Base-by-base conservation (phyloP, 2,113 vertebrate species). In the Hiodon alosoides region DNA sequence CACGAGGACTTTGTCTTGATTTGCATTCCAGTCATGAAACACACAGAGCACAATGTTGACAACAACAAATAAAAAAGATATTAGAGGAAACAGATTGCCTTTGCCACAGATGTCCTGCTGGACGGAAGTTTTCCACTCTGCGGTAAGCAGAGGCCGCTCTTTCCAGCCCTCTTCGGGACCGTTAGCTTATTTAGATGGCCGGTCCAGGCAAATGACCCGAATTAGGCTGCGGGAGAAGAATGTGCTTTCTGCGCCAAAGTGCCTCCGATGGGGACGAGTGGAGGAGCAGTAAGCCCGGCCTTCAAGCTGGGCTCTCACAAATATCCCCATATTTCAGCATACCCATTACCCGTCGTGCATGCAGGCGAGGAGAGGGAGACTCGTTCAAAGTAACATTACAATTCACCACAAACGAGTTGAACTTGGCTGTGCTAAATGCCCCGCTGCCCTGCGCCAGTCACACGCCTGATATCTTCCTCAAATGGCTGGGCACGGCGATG, bases 241-340 rank as follows among this genome's bases (percentile, higher is more conserved):
- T 78, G 72, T 16, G 60, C 87, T 85, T 83, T 81, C 81, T 76
- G 11, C 74, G 73, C 57, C 58, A 88, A 86, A 82, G 79, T 78
- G 83, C 69, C 85, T 85, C 81, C 78, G 82, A 46, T 68, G 79
- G 79, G 58, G 76, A 81, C 78, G 75, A 80, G 78, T 53, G 79
- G 60, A 73, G 58, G 3, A 5, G 81, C 78, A 76, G 82, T 79
- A 72, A 80, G 75, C 81, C 77, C 73, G n/a, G 50, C 81, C 86
- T 87, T 89, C 76, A 84, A 81, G 80, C 76, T 81, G 77, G 46
- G 61, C 69, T 80, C 72, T 75, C 70, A n/a, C 80, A 89, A 84
- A 78, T 82, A 81, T 81, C 78, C 79, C 82, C 83, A 73, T 86
- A 87, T 88, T 89, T 85, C 85, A 90, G 87, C 64, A 83, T 77